phyloP scores from a whole-genome alignment of 2,888 invertebrate genomes.

The Diaphora mendica region DNA sequence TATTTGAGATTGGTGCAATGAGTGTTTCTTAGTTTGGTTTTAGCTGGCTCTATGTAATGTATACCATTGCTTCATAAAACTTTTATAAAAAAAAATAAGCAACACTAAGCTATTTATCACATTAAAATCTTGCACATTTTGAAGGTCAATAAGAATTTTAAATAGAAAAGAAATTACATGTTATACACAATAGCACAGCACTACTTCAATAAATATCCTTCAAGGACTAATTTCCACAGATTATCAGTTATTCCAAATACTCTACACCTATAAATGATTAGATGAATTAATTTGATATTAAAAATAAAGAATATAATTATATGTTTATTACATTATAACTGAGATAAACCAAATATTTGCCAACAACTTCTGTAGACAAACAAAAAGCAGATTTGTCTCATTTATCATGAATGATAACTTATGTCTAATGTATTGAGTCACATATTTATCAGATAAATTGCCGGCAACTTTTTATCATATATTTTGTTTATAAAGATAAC shows the following conservation, averaged over 20 bases:
- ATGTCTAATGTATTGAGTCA: neutral
- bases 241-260: neutral
- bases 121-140: neutral
- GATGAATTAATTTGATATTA: neutral
- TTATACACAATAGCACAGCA: neutral
- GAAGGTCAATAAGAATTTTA: neutral
- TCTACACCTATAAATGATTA: neutral
- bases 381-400: neutral
- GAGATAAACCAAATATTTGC: neutral
- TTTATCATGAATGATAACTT: neutral
- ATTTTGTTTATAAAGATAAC: constrained; percentile 14
- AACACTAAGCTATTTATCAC: neutral
- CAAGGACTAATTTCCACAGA: neutral
- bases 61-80: neutral
- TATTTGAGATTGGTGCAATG: neutral
- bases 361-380: neutral
- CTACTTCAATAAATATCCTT: neutral
- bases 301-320: neutral
- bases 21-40: neutral
- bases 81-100: neutral
- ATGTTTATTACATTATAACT: neutral
- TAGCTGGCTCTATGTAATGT: neutral
- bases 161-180: too few species aligned
- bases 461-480: neutral
- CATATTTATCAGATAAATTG: neutral